These are phyloP conservation scores for Pluvialis apricaria DNA, from an alignment of 2,113 vertebrate genomes.

Conservation along the genomic window DNA sequence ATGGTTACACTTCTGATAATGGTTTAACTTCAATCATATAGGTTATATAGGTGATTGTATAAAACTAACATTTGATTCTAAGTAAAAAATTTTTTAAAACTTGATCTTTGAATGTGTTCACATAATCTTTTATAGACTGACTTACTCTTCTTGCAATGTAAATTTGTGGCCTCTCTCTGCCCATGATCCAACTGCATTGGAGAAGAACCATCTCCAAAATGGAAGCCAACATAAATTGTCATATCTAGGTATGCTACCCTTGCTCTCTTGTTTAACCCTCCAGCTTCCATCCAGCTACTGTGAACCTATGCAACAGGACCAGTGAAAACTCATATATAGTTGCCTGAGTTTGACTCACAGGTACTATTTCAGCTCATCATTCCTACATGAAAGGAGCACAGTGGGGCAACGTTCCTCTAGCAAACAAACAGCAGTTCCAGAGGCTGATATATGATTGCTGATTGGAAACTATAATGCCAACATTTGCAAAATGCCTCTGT, in stretches of 20 bases:
- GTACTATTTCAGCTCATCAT: background rate
- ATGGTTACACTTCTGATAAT: background rate
- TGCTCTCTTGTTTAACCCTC: background rate
- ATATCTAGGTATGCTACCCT: accelerated
- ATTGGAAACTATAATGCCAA: background rate
- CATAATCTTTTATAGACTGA: background rate
- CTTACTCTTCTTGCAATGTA: background rate
- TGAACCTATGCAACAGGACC: background rate
- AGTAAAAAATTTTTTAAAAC: background rate
- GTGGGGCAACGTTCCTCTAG: background rate
- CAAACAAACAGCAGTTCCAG: background rate
- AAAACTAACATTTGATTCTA: background rate
- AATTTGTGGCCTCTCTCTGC: background rate
- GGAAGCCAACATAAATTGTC: background rate
- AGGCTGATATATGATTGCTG: background rate
- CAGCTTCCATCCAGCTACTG: background rate
- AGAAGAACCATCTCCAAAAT: background rate
- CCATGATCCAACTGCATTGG: background rate
- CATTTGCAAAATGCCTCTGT: background rate
- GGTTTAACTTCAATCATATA: background rate
- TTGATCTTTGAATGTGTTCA: background rate
- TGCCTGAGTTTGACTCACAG: background rate
- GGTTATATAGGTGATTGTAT: background rate
- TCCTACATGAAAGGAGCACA: background rate
- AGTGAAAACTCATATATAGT: background rate